phyloP scores from a whole-genome alignment of 2,113 vertebrate genomes.

The Upupa epops region DNA sequence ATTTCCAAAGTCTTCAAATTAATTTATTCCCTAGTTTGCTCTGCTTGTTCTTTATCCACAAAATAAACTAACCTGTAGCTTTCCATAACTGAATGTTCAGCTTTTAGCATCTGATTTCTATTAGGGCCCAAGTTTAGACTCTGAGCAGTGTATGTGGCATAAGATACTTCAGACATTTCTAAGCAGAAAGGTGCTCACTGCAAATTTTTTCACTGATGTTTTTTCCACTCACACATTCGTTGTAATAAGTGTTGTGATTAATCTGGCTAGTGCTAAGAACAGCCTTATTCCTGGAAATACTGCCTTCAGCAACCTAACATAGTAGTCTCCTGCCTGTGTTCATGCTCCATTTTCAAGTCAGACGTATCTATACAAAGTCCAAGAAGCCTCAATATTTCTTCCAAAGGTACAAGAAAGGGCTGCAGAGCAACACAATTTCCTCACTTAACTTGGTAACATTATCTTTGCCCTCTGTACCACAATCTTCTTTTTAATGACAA shows the following conservation, averaged over 20 bases:
- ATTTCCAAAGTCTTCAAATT: slow-evolving; percentile 1
- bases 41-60: not conserved
- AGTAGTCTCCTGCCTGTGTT: not conserved
- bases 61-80: slow-evolving; percentile 9
- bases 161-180: not conserved
- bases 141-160: not conserved
- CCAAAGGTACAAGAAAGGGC: not conserved
- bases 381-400: not conserved
- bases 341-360: not conserved
- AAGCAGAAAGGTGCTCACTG: not conserved
- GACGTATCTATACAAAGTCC: not conserved
- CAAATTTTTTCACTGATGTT: not conserved
- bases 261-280: not conserved
- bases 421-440: not conserved
- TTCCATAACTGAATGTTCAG: not conserved
- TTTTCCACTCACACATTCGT: not conserved
- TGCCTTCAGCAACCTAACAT: not conserved
- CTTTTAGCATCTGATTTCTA: not conserved
- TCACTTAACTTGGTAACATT: not conserved
- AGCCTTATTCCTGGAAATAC: not conserved
- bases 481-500: slow-evolving; percentile 33
- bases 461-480: not conserved
- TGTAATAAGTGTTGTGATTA: not conserved
- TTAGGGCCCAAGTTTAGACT: not conserved
- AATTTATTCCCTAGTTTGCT: not conserved